Evolutionary conservation across 2,113 vertebrate genomes (phyloP).

Genomic region (Sinocyclocheilus maitianheensis): DNA sequence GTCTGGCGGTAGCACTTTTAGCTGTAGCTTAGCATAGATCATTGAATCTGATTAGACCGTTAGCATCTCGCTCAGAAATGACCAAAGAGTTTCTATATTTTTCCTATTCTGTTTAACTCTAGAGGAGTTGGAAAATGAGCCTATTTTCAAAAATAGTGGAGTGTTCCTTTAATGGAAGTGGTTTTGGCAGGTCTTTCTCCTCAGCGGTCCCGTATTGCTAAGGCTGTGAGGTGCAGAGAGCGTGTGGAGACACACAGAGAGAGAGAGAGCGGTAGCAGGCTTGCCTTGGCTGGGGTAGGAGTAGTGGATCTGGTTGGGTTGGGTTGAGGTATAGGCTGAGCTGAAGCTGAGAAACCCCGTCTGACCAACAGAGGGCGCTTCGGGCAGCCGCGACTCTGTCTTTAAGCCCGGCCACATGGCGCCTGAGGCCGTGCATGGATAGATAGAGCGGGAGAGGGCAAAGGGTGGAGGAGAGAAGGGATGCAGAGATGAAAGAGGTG

Average conservation of each 20-base stretch:
- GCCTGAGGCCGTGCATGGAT: slow-evolving; percentile 74
- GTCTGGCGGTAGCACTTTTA: too few species aligned
- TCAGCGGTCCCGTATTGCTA: background rate
- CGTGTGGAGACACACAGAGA: slow-evolving; percentile 42
- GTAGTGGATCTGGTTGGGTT: slow-evolving; percentile 92
- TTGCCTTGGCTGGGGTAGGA: slow-evolving; percentile 97
- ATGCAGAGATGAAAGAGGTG: slow-evolving; percentile 45
- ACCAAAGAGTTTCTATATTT: too few species aligned
- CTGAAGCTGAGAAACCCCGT: slow-evolving; percentile 97
- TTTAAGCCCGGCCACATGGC: slow-evolving; percentile 99
- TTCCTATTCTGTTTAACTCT: too few species aligned
- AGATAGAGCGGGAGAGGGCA: slow-evolving; percentile 37
- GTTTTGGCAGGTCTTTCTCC: background rate
- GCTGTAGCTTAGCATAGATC: too few species aligned
- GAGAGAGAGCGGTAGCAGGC: slow-evolving; percentile 56
- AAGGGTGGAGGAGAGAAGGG: slow-evolving; percentile 32
- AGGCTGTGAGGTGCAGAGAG: background rate
- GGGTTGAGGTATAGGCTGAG: slow-evolving; percentile 92
- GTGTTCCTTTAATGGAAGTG: background rate
- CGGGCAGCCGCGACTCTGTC: slow-evolving; percentile 94
- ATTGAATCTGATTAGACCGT: too few species aligned
- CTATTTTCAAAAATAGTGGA: too few species aligned
- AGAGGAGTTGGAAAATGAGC: too few species aligned
- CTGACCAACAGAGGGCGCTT: slow-evolving; percentile 93
- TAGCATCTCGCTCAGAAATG: too few species aligned